Conservation (phyloP, 2,113 vertebrate genomes). For the Tragelaphus strepsiceros region DNA sequence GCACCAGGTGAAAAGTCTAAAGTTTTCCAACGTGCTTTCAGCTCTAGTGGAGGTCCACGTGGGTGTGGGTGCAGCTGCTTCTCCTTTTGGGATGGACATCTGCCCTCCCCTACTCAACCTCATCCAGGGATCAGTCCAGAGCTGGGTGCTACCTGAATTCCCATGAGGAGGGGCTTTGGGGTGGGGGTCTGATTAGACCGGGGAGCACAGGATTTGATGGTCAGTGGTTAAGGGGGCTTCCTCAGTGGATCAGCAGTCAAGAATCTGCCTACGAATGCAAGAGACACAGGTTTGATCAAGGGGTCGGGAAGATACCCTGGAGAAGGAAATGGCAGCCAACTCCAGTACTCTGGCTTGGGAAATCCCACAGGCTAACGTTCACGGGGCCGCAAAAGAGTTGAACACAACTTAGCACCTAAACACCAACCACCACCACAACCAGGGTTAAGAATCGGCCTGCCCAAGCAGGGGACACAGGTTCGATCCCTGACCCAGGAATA, state of each 20-base stretch:
- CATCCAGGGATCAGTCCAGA: background rate
- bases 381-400: background rate
- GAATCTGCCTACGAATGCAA: background rate
- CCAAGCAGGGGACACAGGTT: background rate
- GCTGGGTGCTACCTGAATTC: background rate
- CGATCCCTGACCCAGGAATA: background rate
- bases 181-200: background rate
- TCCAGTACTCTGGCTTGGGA: background rate
- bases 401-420: background rate
- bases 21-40: accelerated
- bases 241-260: background rate
- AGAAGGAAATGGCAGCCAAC: background rate
- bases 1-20: accelerated
- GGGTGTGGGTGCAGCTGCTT: background rate
- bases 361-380: background rate
- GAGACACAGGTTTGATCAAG: background rate
- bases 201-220: background rate
- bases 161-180: background rate
- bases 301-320: background rate
- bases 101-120: accelerated
- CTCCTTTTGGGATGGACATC: background rate
- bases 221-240: background rate
- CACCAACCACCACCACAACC: background rate
- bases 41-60: accelerated
- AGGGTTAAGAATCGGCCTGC: background rate